Evolutionary conservation across 2,113 vertebrate species (phyloP), one percentile per base, ranked within the genome.

Genomic region (Vireo altiloquus): DNA sequence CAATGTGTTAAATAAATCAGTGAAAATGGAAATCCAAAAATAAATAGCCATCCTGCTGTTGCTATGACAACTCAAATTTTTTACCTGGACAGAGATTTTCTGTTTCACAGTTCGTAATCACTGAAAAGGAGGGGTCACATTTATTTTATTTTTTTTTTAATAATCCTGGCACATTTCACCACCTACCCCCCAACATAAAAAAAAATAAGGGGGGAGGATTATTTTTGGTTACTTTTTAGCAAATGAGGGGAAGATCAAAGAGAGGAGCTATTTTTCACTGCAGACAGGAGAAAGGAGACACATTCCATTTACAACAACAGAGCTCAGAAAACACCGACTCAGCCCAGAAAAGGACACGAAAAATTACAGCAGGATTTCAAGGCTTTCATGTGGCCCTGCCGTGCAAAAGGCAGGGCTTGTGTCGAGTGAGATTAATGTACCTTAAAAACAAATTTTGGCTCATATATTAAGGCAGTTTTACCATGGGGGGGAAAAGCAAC

Each of bases 31-130:
- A 96, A 97, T 92, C 90, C 92, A 96, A 97, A 97, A 96, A 96
- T 93, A 97, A 94, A 94, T 61, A 96, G 87, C 84, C 90, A 86
- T 96, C 93, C 90, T 86, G 64, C 74, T 69, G 96, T 98, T 96
- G 91, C 96, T 72, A 98, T 97, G 97, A 91, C 95, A 94, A 98
- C 93, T 63, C 95, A 94, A 94, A 95, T 96, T 91, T 89, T 96
- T 89, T 96, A 98, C 96, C 97, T 98, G 96, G 96, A 83, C 95
- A 93, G 96, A 96, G 97, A 96, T 97, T 97, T 97, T 96, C 65
- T 94, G 89, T 96, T 95, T 96, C 94, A 88, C 95, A 94, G 95
- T 83, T 61, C 3, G 44, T 1, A 93, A 74, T 28, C 12, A 24
- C 63, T 71, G 64, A 87, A 95, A 92, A 91, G 83, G 76, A 95